A percentile compares a stretch with the other conserved stretches of the same genome.
Evolutionary conservation across 2,888 invertebrate genomes (phyloP).

Genomic region (Coelopa pilipes): DNA sequence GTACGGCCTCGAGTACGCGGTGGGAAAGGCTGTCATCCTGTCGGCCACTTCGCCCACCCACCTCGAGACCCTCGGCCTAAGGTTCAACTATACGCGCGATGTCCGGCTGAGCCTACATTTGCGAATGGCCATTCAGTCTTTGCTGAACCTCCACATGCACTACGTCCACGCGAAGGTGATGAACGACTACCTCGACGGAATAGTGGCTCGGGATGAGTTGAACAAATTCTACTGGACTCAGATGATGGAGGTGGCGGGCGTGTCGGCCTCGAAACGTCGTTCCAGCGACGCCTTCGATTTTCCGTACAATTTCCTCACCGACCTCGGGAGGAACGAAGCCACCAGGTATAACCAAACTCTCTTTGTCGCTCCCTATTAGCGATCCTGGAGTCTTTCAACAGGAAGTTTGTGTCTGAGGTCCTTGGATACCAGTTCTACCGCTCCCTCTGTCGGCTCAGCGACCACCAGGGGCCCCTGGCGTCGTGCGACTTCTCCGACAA

Average conservation of each 20-base stretch:
- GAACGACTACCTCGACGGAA: slow-evolving; percentile 75
- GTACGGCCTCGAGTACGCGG: slow-evolving; percentile 60
- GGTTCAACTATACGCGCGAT: neutral
- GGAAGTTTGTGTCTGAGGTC: slow-evolving; percentile 82
- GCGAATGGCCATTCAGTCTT: slow-evolving; percentile 73
- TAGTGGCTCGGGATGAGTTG: slow-evolving; percentile 70
- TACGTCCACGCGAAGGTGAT: slow-evolving; percentile 78
- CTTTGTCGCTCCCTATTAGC: neutral
- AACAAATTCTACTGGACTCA: slow-evolving; percentile 77
- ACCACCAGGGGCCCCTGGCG: no score
- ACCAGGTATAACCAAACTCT: no score
- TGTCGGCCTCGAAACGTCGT: slow-evolving; percentile 74
- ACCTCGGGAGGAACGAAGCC: slow-evolving; percentile 58
- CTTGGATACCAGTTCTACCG: slow-evolving; percentile 84
- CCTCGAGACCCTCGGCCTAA: slow-evolving; percentile 54
- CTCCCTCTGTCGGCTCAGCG: no score
- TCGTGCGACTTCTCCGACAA: no score
- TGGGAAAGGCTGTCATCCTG: slow-evolving; percentile 62
- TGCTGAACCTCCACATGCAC: slow-evolving; percentile 77
- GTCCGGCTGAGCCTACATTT: neutral
- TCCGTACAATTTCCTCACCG: slow-evolving; percentile 78
- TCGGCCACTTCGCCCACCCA: slow-evolving; percentile 63
- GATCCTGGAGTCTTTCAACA: slow-evolving; percentile 62
- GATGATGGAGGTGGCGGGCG: slow-evolving; percentile 72
- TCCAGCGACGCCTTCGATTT: slow-evolving; percentile 78